Evolutionary conservation across 2,797 vertebrate species (phyloP).

Genomic region (Phataginus tricuspis): DNA sequence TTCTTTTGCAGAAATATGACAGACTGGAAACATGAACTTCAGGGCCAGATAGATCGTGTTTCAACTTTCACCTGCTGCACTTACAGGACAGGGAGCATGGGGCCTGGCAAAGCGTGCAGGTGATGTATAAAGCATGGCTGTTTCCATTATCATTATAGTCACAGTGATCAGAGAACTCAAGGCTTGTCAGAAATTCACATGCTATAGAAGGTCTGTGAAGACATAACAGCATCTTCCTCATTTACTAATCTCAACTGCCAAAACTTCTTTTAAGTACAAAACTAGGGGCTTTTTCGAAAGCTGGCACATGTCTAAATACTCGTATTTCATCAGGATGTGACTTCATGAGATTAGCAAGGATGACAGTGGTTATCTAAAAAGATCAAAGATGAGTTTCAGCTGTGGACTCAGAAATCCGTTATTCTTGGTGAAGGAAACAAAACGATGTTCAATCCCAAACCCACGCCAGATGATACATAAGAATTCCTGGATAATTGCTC

Average conservation of each 20-base stretch:
- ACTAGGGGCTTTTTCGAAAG: neutral
- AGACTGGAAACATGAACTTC: neutral
- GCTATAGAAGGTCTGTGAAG: neutral
- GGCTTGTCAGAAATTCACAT: neutral
- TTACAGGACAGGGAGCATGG: neutral
- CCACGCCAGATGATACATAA: neutral
- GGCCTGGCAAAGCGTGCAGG: neutral
- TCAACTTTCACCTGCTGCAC: neutral
- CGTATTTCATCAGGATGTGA: neutral
- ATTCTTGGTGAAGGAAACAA: neutral
- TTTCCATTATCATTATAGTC: neutral
- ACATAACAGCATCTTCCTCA: neutral
- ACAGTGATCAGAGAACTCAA: neutral
- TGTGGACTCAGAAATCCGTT: neutral
- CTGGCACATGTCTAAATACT: neutral
- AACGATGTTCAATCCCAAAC: neutral
- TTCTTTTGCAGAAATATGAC: neutral
- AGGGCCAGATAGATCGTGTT: neutral
- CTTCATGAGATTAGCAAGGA: constrained; percentile 34
- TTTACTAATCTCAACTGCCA: neutral
- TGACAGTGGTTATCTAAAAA: neutral
- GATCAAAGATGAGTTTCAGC: neutral
- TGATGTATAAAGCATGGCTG: neutral
- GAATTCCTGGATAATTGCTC: constrained; percentile 36
- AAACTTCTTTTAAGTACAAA: neutral